Evolutionary conservation across 2,888 invertebrate genomes (phyloP), one percentile per base, ranked within the genome.

Genomic region (Conistra vaccinii): DNA sequence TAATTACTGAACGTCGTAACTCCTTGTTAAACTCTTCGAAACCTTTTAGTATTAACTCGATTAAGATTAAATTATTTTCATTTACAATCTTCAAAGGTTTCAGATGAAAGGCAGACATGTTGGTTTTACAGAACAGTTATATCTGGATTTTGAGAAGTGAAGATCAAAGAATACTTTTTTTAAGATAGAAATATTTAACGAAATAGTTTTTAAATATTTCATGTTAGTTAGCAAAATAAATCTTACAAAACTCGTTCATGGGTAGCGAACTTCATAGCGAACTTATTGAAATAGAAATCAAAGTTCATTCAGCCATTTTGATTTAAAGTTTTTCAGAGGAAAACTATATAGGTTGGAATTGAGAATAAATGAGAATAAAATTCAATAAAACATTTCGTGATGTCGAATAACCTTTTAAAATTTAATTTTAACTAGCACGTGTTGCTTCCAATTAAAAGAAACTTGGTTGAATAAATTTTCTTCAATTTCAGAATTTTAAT

Each of bases 401-500:
- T 14, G 20, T 48, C 1, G 35, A 60, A 68, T 20, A 58, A 48
- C n/a, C 10, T 20, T 53, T 29, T 10, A 42, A 69, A 63, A 58
- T 55, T 12, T 55, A 17, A 60, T 62, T 65, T 58, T 45, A 55
- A 67, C 20, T 26, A 29, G 17, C 10, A 69, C 55, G 29, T 45
- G 4, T 45, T 58, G 35, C 58, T 26, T 63, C 29, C 42, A 79
- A 84, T 72, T 72, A 72, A 53, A 84, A 60, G 2, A 26, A 60
- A 72, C 32, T 45, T 84, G 73, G 63, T 65, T 51, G 73, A 65
- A 68, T 72, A 80, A 84, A 83, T 79, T 39, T 58, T 55, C 45
- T 61, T 53, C 23, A 83, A 67, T 60, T 79, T 78, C 32, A 26
- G 55, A 26, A 63, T n/a, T 23, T 45, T 62, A 55, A 67, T 69